These are phyloP conservation scores for Xiphophorus birchmanni DNA, from an alignment of 2,797 vertebrate species.

Conservation along the genomic window DNA sequence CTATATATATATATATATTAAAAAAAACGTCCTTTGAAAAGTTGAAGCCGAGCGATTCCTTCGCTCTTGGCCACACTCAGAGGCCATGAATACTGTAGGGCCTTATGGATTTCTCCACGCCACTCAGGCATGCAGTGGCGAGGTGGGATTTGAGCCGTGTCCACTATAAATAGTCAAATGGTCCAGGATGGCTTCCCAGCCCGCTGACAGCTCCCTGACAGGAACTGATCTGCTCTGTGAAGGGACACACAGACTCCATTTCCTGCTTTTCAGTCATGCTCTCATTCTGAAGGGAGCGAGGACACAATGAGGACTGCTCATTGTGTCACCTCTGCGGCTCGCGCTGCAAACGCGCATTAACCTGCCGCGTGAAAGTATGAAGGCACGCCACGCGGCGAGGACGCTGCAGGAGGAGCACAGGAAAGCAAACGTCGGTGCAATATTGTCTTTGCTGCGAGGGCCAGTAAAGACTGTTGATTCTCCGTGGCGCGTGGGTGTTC, in stretches of 20 bases:
- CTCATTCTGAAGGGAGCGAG: conserved; percentile 10
- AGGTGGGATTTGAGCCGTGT: conserved; percentile 63
- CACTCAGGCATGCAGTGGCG: conserved; percentile 39
- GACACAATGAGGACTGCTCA: neutral
- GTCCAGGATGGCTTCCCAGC: conserved; percentile 42
- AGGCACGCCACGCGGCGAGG: conserved; percentile 43
- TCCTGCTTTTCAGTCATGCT: conserved; percentile 29
- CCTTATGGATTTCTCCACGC: conserved; percentile 62
- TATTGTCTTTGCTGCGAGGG: conserved; percentile 34
- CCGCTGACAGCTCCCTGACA: conserved; percentile 47
- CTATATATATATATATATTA: conserved; percentile 12
- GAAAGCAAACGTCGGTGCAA: conserved; percentile 17
- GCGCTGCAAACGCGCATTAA: conserved; percentile 46
- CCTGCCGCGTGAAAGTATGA: conserved; percentile 54
- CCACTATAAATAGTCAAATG: conserved; percentile 63
- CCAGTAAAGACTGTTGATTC: conserved; percentile 44
- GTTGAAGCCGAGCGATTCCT: conserved; percentile 42
- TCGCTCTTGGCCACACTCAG: conserved; percentile 50
- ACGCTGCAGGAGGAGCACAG: conserved; percentile 1
- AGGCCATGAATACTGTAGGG: conserved; percentile 62
- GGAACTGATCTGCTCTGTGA: conserved; percentile 27
- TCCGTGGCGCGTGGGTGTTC: conserved; percentile 56
- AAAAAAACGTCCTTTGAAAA: conserved; percentile 52
- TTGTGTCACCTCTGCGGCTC: conserved; percentile 27
- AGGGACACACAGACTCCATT: conserved; percentile 15